A percentile compares a stretch with the other conserved stretches of the same genome.
phyloP scores from a whole-genome alignment of 2,888 invertebrate species.

The Hylaea fasciaria region DNA sequence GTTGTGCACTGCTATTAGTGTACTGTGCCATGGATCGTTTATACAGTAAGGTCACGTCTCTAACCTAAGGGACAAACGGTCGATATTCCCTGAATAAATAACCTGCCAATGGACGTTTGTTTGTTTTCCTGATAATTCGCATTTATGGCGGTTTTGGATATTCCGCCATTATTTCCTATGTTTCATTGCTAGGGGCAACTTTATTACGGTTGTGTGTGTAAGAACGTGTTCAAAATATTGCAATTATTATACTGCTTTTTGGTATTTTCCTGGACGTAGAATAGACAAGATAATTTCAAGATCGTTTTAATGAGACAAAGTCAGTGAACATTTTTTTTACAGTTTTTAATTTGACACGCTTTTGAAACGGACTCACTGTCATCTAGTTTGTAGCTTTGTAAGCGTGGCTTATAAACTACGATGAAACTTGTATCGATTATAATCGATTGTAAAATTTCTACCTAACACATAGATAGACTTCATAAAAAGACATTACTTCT shows the following conservation, averaged over 20 bases:
- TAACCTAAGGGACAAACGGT: slow-evolving; percentile 43
- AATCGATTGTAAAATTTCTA: too few species aligned
- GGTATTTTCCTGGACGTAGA: too few species aligned
- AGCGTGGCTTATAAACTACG: too few species aligned
- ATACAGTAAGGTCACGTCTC: slow-evolving; percentile 52
- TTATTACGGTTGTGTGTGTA: slow-evolving; percentile 24
- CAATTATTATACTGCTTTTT: background rate
- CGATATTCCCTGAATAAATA: slow-evolving; percentile 61
- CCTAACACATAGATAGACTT: too few species aligned
- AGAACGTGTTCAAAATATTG: slow-evolving; percentile 14
- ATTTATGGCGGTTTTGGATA: slow-evolving; percentile 26
- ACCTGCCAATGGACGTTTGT: slow-evolving; percentile 47
- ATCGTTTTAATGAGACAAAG: too few species aligned
- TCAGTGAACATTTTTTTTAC: too few species aligned
- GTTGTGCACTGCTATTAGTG: slow-evolving; percentile 11
- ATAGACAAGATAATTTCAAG: too few species aligned
- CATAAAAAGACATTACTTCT: too few species aligned
- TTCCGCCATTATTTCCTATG: slow-evolving; percentile 23
- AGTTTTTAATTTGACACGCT: too few species aligned
- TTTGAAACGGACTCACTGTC: too few species aligned
- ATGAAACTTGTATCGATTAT: too few species aligned
- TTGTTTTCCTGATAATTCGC: slow-evolving; percentile 37
- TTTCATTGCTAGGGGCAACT: slow-evolving; percentile 22
- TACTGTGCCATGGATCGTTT: slow-evolving; percentile 32
- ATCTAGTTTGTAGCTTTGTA: too few species aligned